Evolutionary conservation across 2,113 vertebrate genomes (phyloP), one percentile per base, ranked within the genome.

Genomic region (Burhinus bistriatus): DNA sequence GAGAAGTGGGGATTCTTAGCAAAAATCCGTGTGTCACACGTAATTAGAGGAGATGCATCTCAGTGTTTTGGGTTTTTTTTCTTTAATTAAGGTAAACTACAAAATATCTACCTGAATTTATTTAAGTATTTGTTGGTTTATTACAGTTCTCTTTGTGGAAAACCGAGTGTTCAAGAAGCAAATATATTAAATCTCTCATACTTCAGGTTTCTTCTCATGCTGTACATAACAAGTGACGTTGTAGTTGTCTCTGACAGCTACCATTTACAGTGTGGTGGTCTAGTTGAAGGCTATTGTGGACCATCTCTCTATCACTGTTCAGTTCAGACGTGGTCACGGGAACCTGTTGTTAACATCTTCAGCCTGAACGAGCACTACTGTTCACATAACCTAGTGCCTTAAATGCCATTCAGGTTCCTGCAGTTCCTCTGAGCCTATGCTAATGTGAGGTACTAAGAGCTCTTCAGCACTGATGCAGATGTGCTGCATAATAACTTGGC

Each of bases 81-180:
- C 26, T 87, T 82, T 51, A 49, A 77, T 92, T 81, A 66, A 71
- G 72, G 57, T 81, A 38, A 68, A n/a, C 34, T 92, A 29, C 14
- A 82, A 93, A 96, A 61, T 44, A 87, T 5, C 75, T 51, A 30
- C 44, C 47, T 76, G 38, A 7, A 20, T 40, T 15, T 69, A 76
- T 87, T 64, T 73, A 47, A 27, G 36, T 81, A 59, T 68, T 73
- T 66, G 7, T 71, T 88, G 36, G 27, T 59, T 87, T 84, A 34
- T 59, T 87, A 40, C 38, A 36, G 40, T 79, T 58, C 12, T 83
- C 22, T 72, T 34, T 30, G n/a, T 57, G 22, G 62, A 82, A 82
- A 44, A 68, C 27, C 38, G 45, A 76, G 65, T 75, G 40, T 89
- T 93, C 27, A 84, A 66, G 64, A 92, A 81, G 57, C 72, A 62